Evolutionary conservation across 2,888 invertebrate species (phyloP), one percentile per base, ranked within the genome.

Genomic region (Andrena bucephala): DNA sequence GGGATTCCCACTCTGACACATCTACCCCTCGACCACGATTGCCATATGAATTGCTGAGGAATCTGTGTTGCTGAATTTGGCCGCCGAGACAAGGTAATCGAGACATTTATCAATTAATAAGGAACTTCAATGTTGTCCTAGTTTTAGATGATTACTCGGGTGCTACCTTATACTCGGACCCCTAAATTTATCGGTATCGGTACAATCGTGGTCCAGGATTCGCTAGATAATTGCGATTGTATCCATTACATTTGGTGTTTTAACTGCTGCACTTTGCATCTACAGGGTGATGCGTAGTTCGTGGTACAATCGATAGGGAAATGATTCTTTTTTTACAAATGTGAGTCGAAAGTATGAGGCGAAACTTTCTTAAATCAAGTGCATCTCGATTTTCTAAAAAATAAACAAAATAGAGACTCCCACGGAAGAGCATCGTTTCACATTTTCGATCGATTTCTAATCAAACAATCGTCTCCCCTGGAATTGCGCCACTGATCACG

Each of bases 171-270:
- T 13, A n/a, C 16, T 36, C 33, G 13, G 13, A 57, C 33, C 57
- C 57, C 16, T 10, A 20, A 33, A 57, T 69, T 54, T n/a, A 68
- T 54, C 48, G 8, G 20, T 63, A 63, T 6, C 8, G n/a, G 24
- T 6, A 6, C 10, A 20, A 65, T 13, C 29, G 52, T 74, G 42
- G 29, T 54, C 62, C 67, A 24, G 60, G 67, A 24, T 59, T 24
- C 5, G 66, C 33, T 6, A 42, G 29, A 72, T 2, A 50, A 42
- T 27, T 42, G 5, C 20, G 10, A 20, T 20, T 36, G 36, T 48
- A 27, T 29, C n/a, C 60, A 59, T 48, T n/a, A 29, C 8, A 60
- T 31, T 50, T 24, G 70, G 20, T 50, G n/a, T 71, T 20, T 31
- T 70, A 24, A 60, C 31, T 59, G 20, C 13, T n/a, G 29, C 36